Percentiles rank a stretch among this genome's conserved stretches.
These are phyloP conservation scores for Melanotaenia boesemani DNA, from an alignment of 2,797 vertebrate species.

Conservation along the genomic window DNA sequence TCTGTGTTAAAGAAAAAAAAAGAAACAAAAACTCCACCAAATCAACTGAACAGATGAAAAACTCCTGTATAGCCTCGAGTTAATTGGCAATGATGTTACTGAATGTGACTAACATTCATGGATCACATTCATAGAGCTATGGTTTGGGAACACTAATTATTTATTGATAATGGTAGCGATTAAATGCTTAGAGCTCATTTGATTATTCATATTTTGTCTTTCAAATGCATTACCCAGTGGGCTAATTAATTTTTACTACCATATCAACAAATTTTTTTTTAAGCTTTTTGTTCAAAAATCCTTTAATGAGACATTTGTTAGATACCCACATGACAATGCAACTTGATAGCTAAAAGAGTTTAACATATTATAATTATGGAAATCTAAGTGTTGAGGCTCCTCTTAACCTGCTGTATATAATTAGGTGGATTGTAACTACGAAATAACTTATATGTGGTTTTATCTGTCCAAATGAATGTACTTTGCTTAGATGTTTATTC, in stretches of 20 bases:
- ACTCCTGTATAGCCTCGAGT: conserved; percentile 43
- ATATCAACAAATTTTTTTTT: conserved; percentile 46
- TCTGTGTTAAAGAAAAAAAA: conserved; percentile 23
- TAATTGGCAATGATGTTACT: conserved; percentile 43
- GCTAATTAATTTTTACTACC: conserved; percentile 62
- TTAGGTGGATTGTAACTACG: not conserved
- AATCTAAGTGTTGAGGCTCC: not conserved
- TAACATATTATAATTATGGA: not conserved
- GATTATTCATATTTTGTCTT: conserved; percentile 63
- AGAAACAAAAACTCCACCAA: conserved; percentile 46
- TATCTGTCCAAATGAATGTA: conserved; percentile 29
- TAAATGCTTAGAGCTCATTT: conserved; percentile 39
- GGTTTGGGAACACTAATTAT: conserved; percentile 71
- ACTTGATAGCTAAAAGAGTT: not conserved
- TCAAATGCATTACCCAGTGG: conserved; percentile 46
- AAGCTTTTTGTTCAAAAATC: conserved; percentile 14
- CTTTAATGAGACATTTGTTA: conserved; percentile 18
- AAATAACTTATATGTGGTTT: conserved; percentile 2
- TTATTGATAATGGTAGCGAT: conserved; percentile 65
- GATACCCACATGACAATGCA: not conserved
- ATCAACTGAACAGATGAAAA: conserved; percentile 55
- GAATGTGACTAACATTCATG: conserved; percentile 56
- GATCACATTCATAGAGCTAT: conserved; percentile 50
- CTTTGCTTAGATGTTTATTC: conserved; percentile 34
- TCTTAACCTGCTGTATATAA: not conserved